phyloP scores from a whole-genome alignment of 1,140 invertebrate genomes.

The Lethocerus indicus region DNA sequence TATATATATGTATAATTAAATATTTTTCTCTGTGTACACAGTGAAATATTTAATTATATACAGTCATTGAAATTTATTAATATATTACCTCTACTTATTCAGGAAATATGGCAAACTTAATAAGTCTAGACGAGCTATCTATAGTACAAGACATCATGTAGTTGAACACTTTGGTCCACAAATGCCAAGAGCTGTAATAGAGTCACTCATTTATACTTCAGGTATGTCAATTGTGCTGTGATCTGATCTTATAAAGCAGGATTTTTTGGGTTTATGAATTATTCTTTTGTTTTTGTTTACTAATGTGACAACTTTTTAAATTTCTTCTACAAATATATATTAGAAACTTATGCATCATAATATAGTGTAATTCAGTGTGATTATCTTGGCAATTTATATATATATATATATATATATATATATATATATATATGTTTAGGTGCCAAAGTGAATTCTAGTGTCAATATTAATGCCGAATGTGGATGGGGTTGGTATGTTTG shows the following conservation, averaged over 20 bases:
- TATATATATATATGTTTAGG: constrained; percentile 25
- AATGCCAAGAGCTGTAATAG: constrained; percentile 71
- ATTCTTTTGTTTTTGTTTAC: not conserved
- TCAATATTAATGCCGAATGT: constrained; percentile 41
- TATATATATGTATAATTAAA: no score
- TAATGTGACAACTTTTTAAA: not conserved
- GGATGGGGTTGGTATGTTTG: constrained; percentile 80
- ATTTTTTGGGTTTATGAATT: not conserved
- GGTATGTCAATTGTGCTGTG: constrained; percentile 29
- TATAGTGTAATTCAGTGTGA: not conserved
- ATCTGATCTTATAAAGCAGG: not conserved
- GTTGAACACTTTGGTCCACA: constrained; percentile 60
- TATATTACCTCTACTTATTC: no score
- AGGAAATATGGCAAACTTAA: no score
- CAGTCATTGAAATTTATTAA: no score
- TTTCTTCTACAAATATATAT: not conserved
- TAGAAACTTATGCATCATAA: not conserved
- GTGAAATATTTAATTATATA: no score
- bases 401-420: not conserved
- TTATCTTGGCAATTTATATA: not conserved
- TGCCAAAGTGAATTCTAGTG: constrained; percentile 32
- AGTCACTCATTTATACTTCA: constrained; percentile 66
- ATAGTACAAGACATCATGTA: constrained; percentile 28
- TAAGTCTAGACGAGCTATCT: no score
- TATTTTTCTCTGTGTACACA: no score